These are phyloP conservation scores for Pararge aegeria DNA, from an alignment of 1,140 invertebrate species.

Conservation along the genomic window DNA sequence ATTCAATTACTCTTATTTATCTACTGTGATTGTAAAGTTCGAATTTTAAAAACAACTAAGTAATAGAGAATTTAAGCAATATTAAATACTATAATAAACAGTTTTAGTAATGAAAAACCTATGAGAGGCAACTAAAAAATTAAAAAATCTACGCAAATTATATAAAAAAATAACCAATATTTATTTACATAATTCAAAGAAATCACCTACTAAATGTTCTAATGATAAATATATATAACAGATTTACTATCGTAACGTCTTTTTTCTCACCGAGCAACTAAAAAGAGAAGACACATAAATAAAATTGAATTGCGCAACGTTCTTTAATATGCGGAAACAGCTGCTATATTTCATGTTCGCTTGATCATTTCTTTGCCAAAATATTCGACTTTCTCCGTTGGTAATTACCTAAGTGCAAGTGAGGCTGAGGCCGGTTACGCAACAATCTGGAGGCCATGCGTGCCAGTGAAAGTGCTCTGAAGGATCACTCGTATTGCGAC, in stretches of 20 bases:
- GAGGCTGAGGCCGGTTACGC: slow-evolving; percentile 38
- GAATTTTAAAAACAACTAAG: too few relatives aligned
- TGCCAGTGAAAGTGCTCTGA: slow-evolving; percentile 58
- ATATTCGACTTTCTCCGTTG: slow-evolving; percentile 58
- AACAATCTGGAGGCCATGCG: slow-evolving; percentile 48
- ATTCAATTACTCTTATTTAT: too few relatives aligned
- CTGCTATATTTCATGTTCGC: slow-evolving; percentile 42
- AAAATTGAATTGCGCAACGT: slow-evolving; percentile 39
- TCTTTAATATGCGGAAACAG: slow-evolving; percentile 52
- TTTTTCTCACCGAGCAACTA: slow-evolving; percentile 1
- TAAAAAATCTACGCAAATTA: too few relatives aligned
- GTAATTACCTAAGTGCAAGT: slow-evolving; percentile 57
- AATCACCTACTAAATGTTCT: neutral
- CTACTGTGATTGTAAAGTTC: too few relatives aligned
- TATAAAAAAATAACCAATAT: too few relatives aligned
- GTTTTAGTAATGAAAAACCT: too few relatives aligned
- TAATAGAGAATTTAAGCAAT: too few relatives aligned
- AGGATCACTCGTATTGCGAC: slow-evolving; percentile 33
- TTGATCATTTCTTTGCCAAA: slow-evolving; percentile 60
- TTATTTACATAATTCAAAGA: too few relatives aligned
- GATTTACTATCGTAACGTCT: neutral
- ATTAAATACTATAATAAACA: too few relatives aligned
- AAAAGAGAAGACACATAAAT: slow-evolving; percentile 6
- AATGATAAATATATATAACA: neutral
- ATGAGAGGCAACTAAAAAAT: too few relatives aligned